These are phyloP conservation scores for Empis livida DNA, from an alignment of 2,888 invertebrate species.

Conservation along the genomic window DNA sequence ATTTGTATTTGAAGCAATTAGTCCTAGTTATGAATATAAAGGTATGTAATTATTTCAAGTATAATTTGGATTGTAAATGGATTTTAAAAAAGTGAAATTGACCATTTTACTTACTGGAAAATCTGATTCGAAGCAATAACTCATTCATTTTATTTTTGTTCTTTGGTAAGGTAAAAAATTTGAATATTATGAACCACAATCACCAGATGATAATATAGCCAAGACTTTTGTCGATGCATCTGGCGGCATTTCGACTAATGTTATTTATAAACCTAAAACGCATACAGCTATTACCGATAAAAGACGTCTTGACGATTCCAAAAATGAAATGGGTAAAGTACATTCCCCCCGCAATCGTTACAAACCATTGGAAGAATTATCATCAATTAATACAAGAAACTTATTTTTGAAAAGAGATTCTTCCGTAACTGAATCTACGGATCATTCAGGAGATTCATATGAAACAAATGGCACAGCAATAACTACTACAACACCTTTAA, in stretches of 20 bases:
- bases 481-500: slow-evolving; percentile 23
- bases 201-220: slow-evolving; percentile 24
- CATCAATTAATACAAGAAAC: slow-evolving; percentile 5
- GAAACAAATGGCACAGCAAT: slow-evolving; percentile 26
- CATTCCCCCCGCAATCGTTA: background rate
- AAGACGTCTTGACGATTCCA: slow-evolving; percentile 1
- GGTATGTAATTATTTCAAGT: slow-evolving; percentile 5
- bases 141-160: background rate
- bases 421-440: slow-evolving; percentile 33
- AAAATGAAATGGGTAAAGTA: background rate
- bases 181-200: slow-evolving; percentile 32
- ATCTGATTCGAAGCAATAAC: background rate
- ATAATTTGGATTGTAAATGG: no score
- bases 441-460: slow-evolving; percentile 30
- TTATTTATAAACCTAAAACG: background rate
- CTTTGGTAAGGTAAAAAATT: slow-evolving; percentile 22
- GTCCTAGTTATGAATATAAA: slow-evolving; percentile 20
- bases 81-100: no score
- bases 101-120: no score
- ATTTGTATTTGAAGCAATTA: slow-evolving; percentile 42
- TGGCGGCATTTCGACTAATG: background rate
- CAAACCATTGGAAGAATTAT: slow-evolving; percentile 7
- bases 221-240: background rate
- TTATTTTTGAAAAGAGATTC: slow-evolving; percentile 28
- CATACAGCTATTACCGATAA: background rate